Conservation (phyloP, 2,113 vertebrate species). For the Petroica traversi region DNA sequence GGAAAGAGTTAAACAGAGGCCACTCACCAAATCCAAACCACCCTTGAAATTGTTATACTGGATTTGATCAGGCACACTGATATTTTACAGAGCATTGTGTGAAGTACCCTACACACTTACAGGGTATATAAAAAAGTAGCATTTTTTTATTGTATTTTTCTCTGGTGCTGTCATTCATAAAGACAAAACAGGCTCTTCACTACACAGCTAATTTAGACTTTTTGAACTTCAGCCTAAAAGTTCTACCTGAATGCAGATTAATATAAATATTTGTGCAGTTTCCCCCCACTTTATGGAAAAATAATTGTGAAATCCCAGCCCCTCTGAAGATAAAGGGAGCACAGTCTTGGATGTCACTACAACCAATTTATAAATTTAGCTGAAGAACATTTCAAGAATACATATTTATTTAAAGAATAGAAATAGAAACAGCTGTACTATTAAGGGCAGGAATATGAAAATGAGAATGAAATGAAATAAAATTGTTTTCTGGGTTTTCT, state of each 20-base stretch:
- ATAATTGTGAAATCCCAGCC: not conserved
- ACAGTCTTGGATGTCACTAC: not conserved
- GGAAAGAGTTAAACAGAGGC: not conserved
- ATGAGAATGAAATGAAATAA: not conserved
- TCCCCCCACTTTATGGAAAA: not conserved
- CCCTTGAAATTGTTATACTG: not conserved
- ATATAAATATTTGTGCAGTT: not conserved
- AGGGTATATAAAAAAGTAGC: too few species aligned
- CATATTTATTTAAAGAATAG: not conserved
- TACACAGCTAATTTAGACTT: not conserved
- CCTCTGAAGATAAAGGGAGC: not conserved
- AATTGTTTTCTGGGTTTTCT: not conserved
- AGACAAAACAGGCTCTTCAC: not conserved
- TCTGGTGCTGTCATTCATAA: not conserved
- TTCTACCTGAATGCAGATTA: not conserved
- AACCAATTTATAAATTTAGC: not conserved
- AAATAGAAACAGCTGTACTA: not conserved
- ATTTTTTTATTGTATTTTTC: not conserved
- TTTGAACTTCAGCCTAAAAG: not conserved
- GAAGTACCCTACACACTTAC: not conserved
- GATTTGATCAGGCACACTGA: not conserved
- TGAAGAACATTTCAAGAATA: not conserved
- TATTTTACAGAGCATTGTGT: not conserved
- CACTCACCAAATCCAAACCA: not conserved
- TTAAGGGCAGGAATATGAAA: not conserved